Evolutionary conservation across 2,888 invertebrate species (phyloP).

Genomic region (Erynnis tages): DNA sequence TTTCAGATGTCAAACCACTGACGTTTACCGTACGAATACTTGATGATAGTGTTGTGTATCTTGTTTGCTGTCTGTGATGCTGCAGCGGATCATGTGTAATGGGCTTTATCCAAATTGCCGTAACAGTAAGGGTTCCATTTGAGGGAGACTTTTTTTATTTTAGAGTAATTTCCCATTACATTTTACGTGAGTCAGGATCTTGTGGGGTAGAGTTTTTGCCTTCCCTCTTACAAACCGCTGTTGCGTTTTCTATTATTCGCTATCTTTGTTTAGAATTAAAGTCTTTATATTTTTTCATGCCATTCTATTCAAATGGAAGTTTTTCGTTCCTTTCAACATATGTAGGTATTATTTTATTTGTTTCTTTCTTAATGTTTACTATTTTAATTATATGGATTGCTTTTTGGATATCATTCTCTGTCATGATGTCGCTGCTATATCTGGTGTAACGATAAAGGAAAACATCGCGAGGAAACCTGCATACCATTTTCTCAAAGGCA

Average conservation of each 20-base stretch:
- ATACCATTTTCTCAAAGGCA: no score
- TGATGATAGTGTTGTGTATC: no score
- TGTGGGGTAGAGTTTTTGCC: slow-evolving; percentile 61
- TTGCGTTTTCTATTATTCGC: slow-evolving; percentile 45
- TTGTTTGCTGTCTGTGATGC: no score
- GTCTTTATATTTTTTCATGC: slow-evolving; percentile 24
- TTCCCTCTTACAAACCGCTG: slow-evolving; percentile 45
- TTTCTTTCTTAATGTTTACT: neutral
- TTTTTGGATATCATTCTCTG: no score
- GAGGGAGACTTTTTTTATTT: slow-evolving; percentile 70
- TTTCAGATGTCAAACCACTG: no score
- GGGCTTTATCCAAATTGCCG: slow-evolving; percentile 65
- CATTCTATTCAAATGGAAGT: slow-evolving; percentile 11
- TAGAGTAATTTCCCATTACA: slow-evolving; percentile 77
- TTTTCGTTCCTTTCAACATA: neutral
- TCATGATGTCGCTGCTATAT: no score
- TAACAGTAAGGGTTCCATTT: slow-evolving; percentile 63
- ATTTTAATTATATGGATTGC: no score
- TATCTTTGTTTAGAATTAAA: slow-evolving; percentile 29
- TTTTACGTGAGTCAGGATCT: slow-evolving; percentile 66
- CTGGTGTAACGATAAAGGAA: no score
- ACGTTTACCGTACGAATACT: no score
- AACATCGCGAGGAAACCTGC: no score
- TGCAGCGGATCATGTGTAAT: slow-evolving; percentile 7
- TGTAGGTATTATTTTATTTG: neutral